Evolutionary conservation across 2,113 vertebrate species (phyloP), one percentile per base, ranked within the genome.

Genomic region (Chaetorhynchus papuensis): DNA sequence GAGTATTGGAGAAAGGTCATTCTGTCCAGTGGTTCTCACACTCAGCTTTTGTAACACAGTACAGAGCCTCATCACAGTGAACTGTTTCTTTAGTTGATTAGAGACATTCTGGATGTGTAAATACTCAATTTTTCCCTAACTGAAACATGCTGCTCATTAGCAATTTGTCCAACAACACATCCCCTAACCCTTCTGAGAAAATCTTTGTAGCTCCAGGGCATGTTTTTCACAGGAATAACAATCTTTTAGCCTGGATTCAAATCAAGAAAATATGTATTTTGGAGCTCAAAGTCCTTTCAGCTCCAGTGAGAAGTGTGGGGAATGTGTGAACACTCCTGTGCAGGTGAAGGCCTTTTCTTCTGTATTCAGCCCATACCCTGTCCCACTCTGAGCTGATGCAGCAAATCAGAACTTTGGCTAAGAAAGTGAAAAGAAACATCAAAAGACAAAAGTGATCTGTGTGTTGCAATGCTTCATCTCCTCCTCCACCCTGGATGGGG

Each of bases 191-290:
- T 76, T 72, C 63, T 53, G 31, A 74, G 26, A 95, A 93, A 90
- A 78, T 39, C 47, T 50, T 45, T 83, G 61, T 78, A 75, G 76
- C n/a, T 89, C 33, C 45, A 81, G 30, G 61, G 60, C 52, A 75
- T 64, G 37, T 54, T 88, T 74, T 93, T 89, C 71, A 69, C 7
- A 75, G 17, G 22, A 90, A 90, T 27, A 88, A 56, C 33, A 90
- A 80, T 19, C 33, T 88, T 94, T 83, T 64, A 81, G 42, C 22
- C 75, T 92, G 85, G 71, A 91, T 90, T 81, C 49, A 88, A 71
- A 86, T 89, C 35, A 96, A 95, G 44, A 92, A 92, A 93, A 89
- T 37, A 80, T 21, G 0, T 74, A 45, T 33, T 93, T 83, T 94
- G 79, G 74, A 93, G 68, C 31, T 78, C 28, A 56, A 74, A 71